These are phyloP conservation scores for Sander lucioperca DNA, from an alignment of 2,113 vertebrate species.

Conservation along the genomic window DNA sequence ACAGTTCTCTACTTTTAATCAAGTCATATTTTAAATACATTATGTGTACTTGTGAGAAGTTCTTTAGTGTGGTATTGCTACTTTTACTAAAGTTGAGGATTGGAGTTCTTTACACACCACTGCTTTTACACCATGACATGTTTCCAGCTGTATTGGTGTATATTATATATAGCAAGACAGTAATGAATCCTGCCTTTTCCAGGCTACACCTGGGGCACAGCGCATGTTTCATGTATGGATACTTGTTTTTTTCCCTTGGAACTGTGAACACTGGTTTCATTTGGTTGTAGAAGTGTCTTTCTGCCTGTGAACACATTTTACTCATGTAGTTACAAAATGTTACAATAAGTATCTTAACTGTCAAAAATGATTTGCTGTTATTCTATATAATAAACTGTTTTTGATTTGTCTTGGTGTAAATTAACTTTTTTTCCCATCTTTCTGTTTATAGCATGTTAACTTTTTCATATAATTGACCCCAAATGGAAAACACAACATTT, in stretches of 20 bases:
- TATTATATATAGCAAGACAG: neutral
- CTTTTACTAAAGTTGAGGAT: neutral
- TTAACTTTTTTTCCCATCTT: neutral
- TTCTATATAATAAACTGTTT: neutral
- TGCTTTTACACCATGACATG: neutral
- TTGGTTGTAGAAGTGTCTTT: too few relatives aligned
- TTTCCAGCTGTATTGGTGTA: neutral
- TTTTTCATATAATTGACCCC: neutral
- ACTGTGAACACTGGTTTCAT: neutral
- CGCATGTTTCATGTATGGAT: too few relatives aligned
- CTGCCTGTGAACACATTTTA: neutral
- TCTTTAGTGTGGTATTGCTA: neutral
- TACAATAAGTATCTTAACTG: neutral
- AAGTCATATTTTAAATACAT: neutral
- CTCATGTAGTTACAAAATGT: neutral
- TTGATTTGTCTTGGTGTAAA: neutral
- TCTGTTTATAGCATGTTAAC: neutral
- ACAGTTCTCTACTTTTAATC: neutral
- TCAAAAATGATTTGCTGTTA: neutral
- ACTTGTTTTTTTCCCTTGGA: neutral
- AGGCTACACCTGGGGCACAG: too few relatives aligned
- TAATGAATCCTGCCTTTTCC: neutral
- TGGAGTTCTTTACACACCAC: neutral
- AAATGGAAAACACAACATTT: neutral
- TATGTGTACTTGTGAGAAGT: neutral